Evolutionary conservation across 2,797 vertebrate genomes (phyloP), one percentile per base, ranked within the genome.

Genomic region (Podarcis siculus): DNA sequence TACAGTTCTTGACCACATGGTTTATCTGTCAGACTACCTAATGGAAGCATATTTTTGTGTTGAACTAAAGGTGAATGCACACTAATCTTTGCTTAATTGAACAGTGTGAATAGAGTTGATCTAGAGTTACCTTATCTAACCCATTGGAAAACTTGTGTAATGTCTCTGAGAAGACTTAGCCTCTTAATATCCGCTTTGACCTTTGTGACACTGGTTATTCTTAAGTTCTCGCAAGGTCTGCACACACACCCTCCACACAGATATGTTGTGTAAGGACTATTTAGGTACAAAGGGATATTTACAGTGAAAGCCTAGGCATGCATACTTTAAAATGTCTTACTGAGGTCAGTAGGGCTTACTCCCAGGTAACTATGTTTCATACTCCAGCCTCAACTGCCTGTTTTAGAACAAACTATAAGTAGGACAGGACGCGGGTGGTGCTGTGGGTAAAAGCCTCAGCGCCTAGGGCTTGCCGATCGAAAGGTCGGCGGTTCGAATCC

Each of bases 31-130:
- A 39, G 0, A 0, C 21, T 90, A n/a, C 37, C 2, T 90, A 91
- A 87, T 61, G 66, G 67, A n/a, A 86, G 45, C 71, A 8, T 42
- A 58, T 88, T 35, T 86, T 85, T 21, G 0, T 76, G 61, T 21
- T 79, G 79, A 87, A 4, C 17, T 88, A 82, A 10, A 12, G 0
- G 5, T 45, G 39, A n/a, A 4, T 58, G 39, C 45, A 79, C 12
- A 49, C 83, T 85, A 86, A 86, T 69, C 79, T 77, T 89, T 86
- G 42, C 42, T 69, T 89, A 86, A 86, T 86, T 86, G 83, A 94
- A 66, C 79, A 27, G 66, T 67, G 55, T 13, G 55, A 88, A 80
- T 12, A 78, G 10, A 64, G 2, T 91, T 89, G 90, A 82, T 58
- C 69, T 67, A 79, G 67, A 42, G 35, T 72, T 92, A 82, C 79